A percentile compares a stretch with the other conserved stretches of the same genome.
Evolutionary conservation across 1,140 invertebrate genomes (phyloP).

Genomic region (Drosophila ananassae): DNA sequence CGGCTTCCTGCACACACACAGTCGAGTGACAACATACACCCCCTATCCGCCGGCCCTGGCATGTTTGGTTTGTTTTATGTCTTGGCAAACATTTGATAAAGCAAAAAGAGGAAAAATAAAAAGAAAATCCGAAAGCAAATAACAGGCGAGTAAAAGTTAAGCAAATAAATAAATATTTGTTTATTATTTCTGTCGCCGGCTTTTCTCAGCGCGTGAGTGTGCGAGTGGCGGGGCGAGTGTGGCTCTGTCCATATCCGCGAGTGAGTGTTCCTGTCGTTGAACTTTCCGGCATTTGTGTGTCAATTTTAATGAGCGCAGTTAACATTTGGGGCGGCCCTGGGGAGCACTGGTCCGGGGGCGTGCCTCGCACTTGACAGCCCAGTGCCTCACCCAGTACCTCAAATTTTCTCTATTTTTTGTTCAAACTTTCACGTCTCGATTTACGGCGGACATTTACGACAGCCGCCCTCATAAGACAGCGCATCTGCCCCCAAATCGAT

Average conservation of each 20-base stretch:
- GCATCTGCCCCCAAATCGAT: slow-evolving; percentile 9
- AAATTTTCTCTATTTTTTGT: slow-evolving; percentile 14
- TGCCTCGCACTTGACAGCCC: slow-evolving; percentile 10
- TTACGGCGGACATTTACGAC: slow-evolving; percentile 47
- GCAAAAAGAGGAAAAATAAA: slow-evolving; percentile 29
- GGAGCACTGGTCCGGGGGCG: slow-evolving; percentile 22
- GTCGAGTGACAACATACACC: slow-evolving; percentile 4
- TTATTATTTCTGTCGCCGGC: slow-evolving; percentile 50
- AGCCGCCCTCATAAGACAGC: neutral
- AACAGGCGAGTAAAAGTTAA: slow-evolving; percentile 67
- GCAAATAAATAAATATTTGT: slow-evolving; percentile 69
- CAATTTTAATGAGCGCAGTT: slow-evolving; percentile 62
- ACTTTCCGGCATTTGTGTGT: slow-evolving; percentile 61
- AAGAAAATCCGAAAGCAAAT: slow-evolving; percentile 48
- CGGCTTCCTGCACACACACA: slow-evolving; percentile 29
- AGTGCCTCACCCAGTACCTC: neutral
- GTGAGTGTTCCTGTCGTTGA: slow-evolving; percentile 56
- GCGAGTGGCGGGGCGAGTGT: neutral
- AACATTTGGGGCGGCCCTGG: slow-evolving; percentile 12
- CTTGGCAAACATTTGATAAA: slow-evolving; percentile 76
- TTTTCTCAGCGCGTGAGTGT: slow-evolving; percentile 21
- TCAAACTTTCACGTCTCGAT: slow-evolving; percentile 28
- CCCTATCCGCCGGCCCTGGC: neutral
- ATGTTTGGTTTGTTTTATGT: slow-evolving; percentile 67
- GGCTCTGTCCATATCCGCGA: slow-evolving; percentile 23